Conservation (phyloP, 2,888 invertebrate species). For the Troilus luridus region DNA sequence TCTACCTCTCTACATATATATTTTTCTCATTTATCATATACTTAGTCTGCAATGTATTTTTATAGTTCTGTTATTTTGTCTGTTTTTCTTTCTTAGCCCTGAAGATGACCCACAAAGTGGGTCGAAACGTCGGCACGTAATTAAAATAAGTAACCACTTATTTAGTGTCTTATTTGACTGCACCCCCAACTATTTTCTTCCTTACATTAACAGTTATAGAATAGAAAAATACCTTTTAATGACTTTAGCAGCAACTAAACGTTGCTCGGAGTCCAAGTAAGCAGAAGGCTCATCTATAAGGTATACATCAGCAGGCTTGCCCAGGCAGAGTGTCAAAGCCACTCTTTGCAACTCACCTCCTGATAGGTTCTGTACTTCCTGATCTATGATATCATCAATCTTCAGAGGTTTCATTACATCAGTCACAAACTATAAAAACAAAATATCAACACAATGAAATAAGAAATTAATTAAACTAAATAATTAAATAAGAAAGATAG, state of each 20-base stretch:
- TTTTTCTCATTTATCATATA: no score
- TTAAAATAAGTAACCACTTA: no score
- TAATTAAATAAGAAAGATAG: no score
- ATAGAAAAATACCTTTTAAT: conserved; percentile 84
- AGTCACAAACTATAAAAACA: conserved; percentile 84
- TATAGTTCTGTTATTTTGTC: no score
- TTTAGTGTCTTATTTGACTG: no score
- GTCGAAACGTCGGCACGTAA: no score
- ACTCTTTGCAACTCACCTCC: conserved; percentile 99
- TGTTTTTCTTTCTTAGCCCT: no score
- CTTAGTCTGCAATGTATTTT: no score
- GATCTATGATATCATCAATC: conserved; percentile 97
- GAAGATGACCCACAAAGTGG: no score
- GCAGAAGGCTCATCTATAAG: conserved; percentile 99
- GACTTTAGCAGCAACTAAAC: conserved; percentile 99
- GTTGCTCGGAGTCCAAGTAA: conserved; percentile 99
- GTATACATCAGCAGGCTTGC: conserved; percentile 99
- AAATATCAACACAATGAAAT: conserved; percentile 58
- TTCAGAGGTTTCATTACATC: conserved; percentile 99
- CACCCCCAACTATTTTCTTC: no score
- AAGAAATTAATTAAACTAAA: no score
- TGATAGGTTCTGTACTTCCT: conserved; percentile 97
- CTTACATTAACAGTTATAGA: background rate
- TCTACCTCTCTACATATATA: no score
- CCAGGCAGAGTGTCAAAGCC: conserved; percentile 94